Evolutionary conservation across 2,113 vertebrate species (phyloP), one percentile per base, ranked within the genome.

Genomic region (Apteryx owenii): DNA sequence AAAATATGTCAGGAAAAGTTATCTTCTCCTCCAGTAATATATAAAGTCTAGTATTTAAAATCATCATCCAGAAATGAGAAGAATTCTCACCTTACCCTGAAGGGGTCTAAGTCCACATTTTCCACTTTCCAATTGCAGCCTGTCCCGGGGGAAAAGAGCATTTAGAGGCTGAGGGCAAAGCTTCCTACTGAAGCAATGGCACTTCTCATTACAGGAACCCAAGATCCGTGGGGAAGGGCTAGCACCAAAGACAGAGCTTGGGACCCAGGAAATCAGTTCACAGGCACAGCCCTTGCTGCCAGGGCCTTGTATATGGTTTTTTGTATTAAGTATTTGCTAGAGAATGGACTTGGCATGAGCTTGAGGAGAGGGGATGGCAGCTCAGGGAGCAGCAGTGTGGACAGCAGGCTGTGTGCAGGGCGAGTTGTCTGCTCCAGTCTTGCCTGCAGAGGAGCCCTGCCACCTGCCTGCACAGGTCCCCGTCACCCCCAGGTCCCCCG

Each of bases 201-300:
- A 25, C 29, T 77, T 68, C 22, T 72, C 36, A 10, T 46, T 76
- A 0, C 22, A 13, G 38, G 29, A 22, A 40, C 19, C 21, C 40
- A 65, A n/a, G n/a, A n/a, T 51, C 44, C 0, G 0, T 36, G 12
- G 7, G 9, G 9, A 66, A 61, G 23, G 5, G 12, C 22, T 72
- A 40, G 5, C 7, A 50, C 20, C 16, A 12, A 11, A 79, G 60
- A 48, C 81, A 53, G 29, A 65, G 54, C 38, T 26, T 36, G 25
- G 40, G 62, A 70, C 26, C 2, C 10, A 81, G 4, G 1, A 29
- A 58, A 10, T 40, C 18, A 31, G 36, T 31, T 40, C 31, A 10
- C 5, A 78, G 50, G 29, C 28, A 64, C 17, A 14, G 36, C 5
- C 46, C 51, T 51, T 73, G 20, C 12, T 4, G 22, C 62, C 62